phyloP scores from a whole-genome alignment of 2,888 invertebrate species.

The Nymphalis c-album region DNA sequence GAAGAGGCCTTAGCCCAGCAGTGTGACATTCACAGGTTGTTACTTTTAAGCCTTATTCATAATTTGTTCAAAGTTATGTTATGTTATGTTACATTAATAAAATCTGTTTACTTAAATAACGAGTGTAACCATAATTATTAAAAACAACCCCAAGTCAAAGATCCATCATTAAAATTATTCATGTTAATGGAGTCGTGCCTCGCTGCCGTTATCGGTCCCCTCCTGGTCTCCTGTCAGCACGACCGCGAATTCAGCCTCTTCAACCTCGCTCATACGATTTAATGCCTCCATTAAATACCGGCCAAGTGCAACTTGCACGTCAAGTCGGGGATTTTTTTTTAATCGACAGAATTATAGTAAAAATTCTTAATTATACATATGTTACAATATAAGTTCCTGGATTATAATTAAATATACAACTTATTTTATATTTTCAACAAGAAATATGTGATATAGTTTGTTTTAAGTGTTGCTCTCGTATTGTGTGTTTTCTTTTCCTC shows the following conservation, averaged over 20 bases:
- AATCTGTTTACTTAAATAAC: background rate
- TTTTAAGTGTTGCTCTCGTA: too few relatives aligned
- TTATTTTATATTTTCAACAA: too few relatives aligned
- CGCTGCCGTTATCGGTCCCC: slow-evolving; percentile 36
- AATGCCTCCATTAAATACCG: slow-evolving; percentile 2
- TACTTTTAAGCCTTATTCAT: too few relatives aligned
- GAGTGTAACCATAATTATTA: background rate
- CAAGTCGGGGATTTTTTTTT: background rate
- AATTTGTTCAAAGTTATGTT: too few relatives aligned
- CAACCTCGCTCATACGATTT: slow-evolving; percentile 25
- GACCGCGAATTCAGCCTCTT: slow-evolving; percentile 37
- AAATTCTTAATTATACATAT: too few relatives aligned
- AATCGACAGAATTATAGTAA: background rate
- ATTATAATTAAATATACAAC: too few relatives aligned
- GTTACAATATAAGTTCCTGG: too few relatives aligned
- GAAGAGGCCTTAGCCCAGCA: too few relatives aligned
- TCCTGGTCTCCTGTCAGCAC: slow-evolving; percentile 40
- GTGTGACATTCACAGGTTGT: too few relatives aligned
- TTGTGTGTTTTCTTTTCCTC: too few relatives aligned
- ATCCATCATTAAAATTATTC: slow-evolving; percentile 35
- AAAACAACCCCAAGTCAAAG: slow-evolving; percentile 10
- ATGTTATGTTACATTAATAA: too few relatives aligned
- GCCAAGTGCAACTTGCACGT: background rate
- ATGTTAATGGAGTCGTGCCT: slow-evolving; percentile 38
- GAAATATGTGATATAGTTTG: too few relatives aligned